A percentile compares a stretch with the other conserved stretches of the same genome.
Conservation (phyloP, 1,140 invertebrate species). For the Plutomurus gul region DNA sequence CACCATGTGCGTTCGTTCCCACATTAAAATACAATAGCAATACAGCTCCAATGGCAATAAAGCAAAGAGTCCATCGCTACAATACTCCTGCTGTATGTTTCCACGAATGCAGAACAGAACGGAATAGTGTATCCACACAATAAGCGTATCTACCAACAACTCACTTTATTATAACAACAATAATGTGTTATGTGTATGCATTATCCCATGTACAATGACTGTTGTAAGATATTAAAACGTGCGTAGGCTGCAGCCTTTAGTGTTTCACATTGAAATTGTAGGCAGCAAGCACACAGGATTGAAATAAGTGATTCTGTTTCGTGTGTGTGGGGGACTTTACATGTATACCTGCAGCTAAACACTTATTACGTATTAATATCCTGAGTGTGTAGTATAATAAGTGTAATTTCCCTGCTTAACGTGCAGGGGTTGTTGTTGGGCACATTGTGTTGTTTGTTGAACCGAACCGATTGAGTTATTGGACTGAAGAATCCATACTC, state of each 20-base stretch:
- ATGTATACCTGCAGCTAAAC: background rate
- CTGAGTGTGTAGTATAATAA: too few relatives aligned
- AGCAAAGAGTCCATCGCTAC: too few relatives aligned
- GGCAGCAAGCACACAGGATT: background rate
- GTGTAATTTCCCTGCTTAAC: too few relatives aligned
- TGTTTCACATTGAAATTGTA: background rate
- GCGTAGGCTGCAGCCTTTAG: background rate
- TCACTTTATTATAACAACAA: too few relatives aligned
- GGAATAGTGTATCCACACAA: too few relatives aligned
- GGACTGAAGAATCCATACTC: background rate
- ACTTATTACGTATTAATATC: too few relatives aligned
- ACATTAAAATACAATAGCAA: conserved; percentile 29
- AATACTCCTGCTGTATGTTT: too few relatives aligned
- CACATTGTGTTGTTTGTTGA: background rate
- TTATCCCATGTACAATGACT: background rate
- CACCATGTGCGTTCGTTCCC: conserved; percentile 31
- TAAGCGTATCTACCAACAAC: too few relatives aligned
- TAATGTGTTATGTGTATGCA: background rate
- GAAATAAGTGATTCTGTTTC: background rate
- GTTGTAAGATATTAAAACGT: background rate
- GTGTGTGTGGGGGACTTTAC: background rate
- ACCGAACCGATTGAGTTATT: conserved; percentile 3
- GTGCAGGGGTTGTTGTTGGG: too few relatives aligned
- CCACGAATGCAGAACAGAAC: too few relatives aligned
- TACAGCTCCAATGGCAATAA: too few relatives aligned